Evolutionary conservation across 2,113 vertebrate genomes (phyloP).

Genomic region (Caranx melampygus): DNA sequence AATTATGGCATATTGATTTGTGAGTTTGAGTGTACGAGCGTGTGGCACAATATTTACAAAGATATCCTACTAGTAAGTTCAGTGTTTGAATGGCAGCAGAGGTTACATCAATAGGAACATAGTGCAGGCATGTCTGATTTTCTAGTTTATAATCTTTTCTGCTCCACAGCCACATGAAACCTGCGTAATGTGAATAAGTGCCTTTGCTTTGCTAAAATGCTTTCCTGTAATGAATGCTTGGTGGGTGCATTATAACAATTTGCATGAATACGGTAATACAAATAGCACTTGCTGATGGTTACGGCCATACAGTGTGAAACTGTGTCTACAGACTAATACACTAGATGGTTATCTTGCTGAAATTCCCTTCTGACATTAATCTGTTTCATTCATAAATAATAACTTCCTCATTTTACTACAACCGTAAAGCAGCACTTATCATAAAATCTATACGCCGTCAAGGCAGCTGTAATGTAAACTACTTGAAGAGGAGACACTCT

Average conservation of each 20-base stretch:
- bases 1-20: constrained; percentile 26
- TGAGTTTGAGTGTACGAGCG: constrained; percentile 10
- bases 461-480: constrained; percentile 33
- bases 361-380: constrained; percentile 56
- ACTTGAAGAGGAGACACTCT: constrained; percentile 12
- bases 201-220: constrained; percentile 26
- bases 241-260: constrained; percentile 23
- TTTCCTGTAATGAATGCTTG: constrained; percentile 27
- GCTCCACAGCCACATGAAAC: not conserved
- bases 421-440: constrained; percentile 72
- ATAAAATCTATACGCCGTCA: constrained; percentile 68
- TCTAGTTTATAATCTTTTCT: constrained; percentile 20
- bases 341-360: constrained; percentile 14
- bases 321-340: constrained; percentile 47
- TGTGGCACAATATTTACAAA: constrained; percentile 1
- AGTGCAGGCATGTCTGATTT: not conserved
- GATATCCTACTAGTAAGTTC: not conserved
- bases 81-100: constrained; percentile 1
- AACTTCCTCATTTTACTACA: constrained; percentile 67
- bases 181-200: constrained; percentile 26
- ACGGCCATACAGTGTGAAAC: not conserved
- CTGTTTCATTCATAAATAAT: constrained; percentile 78
- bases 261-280: constrained; percentile 13
- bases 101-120: constrained; percentile 2
- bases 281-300: constrained; percentile 35